These are phyloP conservation scores for Callitettix versicolor DNA, from an alignment of 1,140 invertebrate genomes.

Conservation along the genomic window DNA sequence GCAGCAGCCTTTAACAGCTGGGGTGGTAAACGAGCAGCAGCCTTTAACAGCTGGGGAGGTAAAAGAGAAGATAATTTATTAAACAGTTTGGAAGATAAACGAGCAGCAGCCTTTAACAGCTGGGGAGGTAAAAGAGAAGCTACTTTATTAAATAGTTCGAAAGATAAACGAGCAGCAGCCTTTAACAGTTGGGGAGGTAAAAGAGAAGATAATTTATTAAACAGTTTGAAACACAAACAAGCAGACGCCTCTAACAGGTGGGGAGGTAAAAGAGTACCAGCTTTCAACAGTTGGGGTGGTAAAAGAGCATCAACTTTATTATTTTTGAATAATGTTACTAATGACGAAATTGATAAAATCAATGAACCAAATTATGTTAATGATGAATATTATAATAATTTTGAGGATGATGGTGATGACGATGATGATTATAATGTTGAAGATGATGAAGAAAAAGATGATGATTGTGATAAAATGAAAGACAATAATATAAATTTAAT, in stretches of 20 bases:
- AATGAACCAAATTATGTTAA: no score
- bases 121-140: constrained; percentile 20
- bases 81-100: constrained; percentile 10
- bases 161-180: constrained; percentile 14
- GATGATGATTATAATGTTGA: no score
- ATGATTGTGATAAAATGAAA: no score
- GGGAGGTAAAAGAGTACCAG: constrained; percentile 13
- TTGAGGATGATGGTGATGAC: no score
- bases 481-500: no score
- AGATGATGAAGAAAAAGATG: no score
- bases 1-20: constrained; percentile 26
- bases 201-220: background rate
- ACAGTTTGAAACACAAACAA: no score
- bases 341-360: no score
- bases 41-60: constrained; percentile 15
- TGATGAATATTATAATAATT: no score
- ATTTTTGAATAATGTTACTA: no score
- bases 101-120: constrained; percentile 13
- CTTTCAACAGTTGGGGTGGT: background rate
- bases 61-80: constrained; percentile 4
- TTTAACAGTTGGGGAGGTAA: constrained; percentile 25
- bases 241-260: constrained; percentile 18
- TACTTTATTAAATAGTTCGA: constrained; percentile 4
- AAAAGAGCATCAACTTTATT: constrained; percentile 1
- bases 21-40: constrained; percentile 27